Evolutionary conservation across 2,113 vertebrate genomes (phyloP).

Genomic region (Morphnarchus princeps): DNA sequence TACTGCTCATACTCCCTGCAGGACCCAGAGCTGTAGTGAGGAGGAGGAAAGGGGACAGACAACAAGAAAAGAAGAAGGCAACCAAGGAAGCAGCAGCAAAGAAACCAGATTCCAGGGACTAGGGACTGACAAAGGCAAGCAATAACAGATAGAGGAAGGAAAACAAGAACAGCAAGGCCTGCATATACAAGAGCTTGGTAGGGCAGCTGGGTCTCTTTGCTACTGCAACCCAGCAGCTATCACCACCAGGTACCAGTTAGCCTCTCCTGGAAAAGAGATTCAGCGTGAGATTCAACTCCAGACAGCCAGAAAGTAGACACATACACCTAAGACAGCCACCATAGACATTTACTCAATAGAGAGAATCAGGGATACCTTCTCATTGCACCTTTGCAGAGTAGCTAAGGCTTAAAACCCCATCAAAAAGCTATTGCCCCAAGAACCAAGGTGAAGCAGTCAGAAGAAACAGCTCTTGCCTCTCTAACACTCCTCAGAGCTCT

Average conservation of each 20-base stretch:
- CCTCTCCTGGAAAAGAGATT: not conserved
- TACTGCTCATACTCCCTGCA: not conserved
- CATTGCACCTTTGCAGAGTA: rapidly evolving
- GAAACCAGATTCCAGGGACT: not conserved
- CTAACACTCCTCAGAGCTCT: too few relatives aligned
- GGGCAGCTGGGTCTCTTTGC: not conserved
- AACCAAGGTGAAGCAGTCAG: not conserved
- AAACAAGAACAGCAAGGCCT: not conserved
- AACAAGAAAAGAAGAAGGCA: not conserved
- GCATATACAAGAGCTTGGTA: rapidly evolving
- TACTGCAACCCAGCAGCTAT: not conserved
- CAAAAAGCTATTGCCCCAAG: not conserved
- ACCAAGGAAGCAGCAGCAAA: not conserved
- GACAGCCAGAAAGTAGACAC: not conserved
- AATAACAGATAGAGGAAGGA: not conserved
- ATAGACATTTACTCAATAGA: rapidly evolving
- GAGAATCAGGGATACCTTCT: rapidly evolving
- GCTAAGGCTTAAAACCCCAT: not conserved
- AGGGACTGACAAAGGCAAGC: rapidly evolving
- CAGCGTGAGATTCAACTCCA: too few relatives aligned
- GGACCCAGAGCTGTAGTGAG: not conserved
- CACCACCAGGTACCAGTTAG: not conserved
- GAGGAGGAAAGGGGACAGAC: not conserved
- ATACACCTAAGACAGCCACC: too few relatives aligned
- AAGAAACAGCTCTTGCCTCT: not conserved